Evolutionary conservation across 2,113 vertebrate genomes (phyloP).

Genomic region (Agapornis roseicollis): DNA sequence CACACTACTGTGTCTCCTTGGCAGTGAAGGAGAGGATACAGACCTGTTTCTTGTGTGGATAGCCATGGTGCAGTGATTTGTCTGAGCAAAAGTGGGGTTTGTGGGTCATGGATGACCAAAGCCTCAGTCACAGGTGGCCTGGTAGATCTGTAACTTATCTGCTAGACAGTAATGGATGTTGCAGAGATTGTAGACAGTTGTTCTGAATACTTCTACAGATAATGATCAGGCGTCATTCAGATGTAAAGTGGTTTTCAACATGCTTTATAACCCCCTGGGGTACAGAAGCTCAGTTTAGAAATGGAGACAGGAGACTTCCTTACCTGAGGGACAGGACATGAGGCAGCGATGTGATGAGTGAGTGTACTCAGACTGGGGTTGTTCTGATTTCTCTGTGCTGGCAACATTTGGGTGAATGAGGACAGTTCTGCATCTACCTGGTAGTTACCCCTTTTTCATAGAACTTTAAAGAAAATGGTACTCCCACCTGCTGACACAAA

Average conservation of each 20-base stretch:
- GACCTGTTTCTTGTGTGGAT: not conserved
- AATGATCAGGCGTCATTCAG: not conserved
- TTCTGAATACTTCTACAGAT: not conserved
- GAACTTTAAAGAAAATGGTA: not conserved
- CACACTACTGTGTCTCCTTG: not conserved
- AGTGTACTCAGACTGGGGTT: not conserved
- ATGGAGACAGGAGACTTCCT: not conserved
- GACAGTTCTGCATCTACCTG: not conserved
- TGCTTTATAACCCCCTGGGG: not conserved
- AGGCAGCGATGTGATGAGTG: not conserved
- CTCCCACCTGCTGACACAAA: not conserved
- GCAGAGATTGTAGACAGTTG: not conserved
- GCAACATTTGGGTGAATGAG: not conserved
- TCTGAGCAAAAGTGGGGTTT: not conserved
- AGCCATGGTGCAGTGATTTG: not conserved
- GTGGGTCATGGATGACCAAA: not conserved
- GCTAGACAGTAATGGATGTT: rapidly evolving
- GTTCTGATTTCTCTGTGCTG: not conserved
- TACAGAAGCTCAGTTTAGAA: not conserved
- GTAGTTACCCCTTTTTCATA: not conserved
- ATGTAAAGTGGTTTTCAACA: not conserved
- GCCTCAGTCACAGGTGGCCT: not conserved
- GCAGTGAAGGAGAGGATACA: not conserved
- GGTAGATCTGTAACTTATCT: not conserved
- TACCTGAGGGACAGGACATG: not conserved